These are phyloP conservation scores for Dasypus novemcinctus DNA, from an alignment of 2,113 vertebrate species.

Conservation along the genomic window DNA sequence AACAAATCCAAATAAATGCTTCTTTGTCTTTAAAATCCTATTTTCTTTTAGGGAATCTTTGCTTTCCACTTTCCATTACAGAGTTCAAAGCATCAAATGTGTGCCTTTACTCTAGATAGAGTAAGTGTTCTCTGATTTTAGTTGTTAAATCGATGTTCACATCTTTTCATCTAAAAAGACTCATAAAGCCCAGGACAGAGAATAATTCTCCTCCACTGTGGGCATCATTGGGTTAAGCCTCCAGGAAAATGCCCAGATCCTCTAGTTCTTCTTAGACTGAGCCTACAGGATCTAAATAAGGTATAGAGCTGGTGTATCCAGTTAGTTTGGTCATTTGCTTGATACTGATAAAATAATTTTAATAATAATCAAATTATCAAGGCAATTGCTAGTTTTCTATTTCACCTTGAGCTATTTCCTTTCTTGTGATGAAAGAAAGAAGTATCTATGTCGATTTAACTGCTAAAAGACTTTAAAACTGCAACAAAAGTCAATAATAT, in stretches of 20 bases:
- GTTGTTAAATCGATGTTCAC: background rate
- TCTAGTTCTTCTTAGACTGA: background rate
- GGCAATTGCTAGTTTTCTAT: background rate
- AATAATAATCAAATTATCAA: constrained; percentile 9
- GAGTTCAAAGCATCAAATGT: background rate
- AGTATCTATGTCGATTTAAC: constrained; percentile 10
- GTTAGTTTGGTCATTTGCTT: background rate
- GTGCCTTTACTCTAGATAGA: background rate
- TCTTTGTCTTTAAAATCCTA: constrained; percentile 3
- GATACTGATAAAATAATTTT: constrained; percentile 20
- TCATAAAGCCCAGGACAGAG: background rate
- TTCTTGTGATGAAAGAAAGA: background rate
- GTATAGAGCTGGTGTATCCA: background rate
- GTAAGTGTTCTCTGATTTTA: background rate
- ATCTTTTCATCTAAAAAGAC: constrained; percentile 30
- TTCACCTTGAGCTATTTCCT: background rate
- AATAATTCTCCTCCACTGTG: background rate
- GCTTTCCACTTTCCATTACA: background rate
- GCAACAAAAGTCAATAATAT: background rate
- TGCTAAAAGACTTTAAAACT: background rate
- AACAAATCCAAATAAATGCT: background rate
- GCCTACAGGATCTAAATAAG: background rate
- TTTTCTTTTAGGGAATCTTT: constrained; percentile 24
- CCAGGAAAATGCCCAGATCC: background rate
- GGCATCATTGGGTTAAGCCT: background rate